Base-by-base conservation (phyloP, 2,888 invertebrate genomes). In the Watsonalla binaria region DNA sequence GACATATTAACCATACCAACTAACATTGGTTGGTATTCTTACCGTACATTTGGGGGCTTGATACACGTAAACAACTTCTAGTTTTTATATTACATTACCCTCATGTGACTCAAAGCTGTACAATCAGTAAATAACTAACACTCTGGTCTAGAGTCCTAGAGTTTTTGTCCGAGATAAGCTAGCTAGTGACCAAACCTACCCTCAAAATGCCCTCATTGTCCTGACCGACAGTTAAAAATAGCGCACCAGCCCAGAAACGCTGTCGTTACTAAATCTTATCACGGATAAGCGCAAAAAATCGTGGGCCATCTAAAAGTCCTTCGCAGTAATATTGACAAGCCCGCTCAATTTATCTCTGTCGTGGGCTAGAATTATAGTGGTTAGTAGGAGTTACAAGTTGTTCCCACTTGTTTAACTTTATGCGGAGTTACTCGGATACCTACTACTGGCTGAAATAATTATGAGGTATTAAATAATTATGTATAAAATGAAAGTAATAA, bases 341-440 rank as follows among this genome's bases (percentile, higher is more conserved):
- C 24, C 55, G 52, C 54, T 47, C 48, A 56, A 60, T 62, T 62
- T 61, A 58, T 61, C 59, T 58, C 63, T 58, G 54, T 58, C 61
- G 46, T 59, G 45, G 56, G 50, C 53, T 59, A 58, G 57, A 53
- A 54, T 45, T 24, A 24, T 24, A 57, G 50, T 55, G 53, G 56
- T 54, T 55, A 54, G 53, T 59, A 51, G 57, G 53, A 54, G 59
- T 60, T 54, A 60, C 56, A 63, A 61, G 55, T 66, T 61, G 55
- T 51, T 53, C 57, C 34, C 24, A 47, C 47, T 47, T 47, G 34
- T 24, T 47, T 34, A 34, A 47, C 24, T 24, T 24, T 24, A 24
- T 24, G 24, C 24, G 2, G 24, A 24, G 24, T 24, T 24, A 47
- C 47, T 47, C 47, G 33, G 34, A 47, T 47, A 34, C 34, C 4